A percentile compares a stretch with the other conserved stretches of the same genome.
phyloP scores from a whole-genome alignment of 1,140 invertebrate species.

The Mya arenaria region DNA sequence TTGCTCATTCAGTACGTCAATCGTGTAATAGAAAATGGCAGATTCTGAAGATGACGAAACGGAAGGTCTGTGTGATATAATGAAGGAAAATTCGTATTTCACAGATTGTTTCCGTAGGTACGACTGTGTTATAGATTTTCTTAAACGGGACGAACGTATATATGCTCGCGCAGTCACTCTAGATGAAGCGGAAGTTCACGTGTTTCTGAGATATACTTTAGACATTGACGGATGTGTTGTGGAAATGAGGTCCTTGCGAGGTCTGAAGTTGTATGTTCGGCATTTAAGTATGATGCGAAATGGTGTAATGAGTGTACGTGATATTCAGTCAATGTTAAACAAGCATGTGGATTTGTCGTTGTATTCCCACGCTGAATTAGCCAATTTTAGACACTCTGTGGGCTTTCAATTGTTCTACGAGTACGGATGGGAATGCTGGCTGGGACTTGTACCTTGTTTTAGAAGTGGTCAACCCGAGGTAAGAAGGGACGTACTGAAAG shows the following conservation, averaged over 20 bases:
- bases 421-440: slow-evolving; percentile 19
- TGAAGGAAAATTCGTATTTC: too few relatives aligned
- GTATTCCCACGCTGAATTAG: background rate
- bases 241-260: background rate
- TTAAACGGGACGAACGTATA: background rate
- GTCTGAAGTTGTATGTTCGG: background rate
- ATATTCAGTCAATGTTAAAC: background rate
- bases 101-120: too few relatives aligned
- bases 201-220: background rate
- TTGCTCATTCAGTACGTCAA: too few relatives aligned
- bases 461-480: too few relatives aligned
- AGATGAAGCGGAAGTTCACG: background rate
- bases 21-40: too few relatives aligned
- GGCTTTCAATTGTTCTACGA: slow-evolving; percentile 28
- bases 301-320: background rate
- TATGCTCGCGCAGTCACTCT: background rate
- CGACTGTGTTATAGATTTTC: too few relatives aligned
- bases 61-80: too few relatives aligned
- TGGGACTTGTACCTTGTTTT: slow-evolving; percentile 6
- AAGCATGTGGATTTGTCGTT: background rate
- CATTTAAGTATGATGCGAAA: background rate
- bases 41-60: too few relatives aligned
- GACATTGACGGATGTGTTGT: slow-evolving; percentile 25
- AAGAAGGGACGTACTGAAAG: too few relatives aligned
- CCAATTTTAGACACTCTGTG: background rate